Conservation (phyloP, 1,140 invertebrate genomes). For the Anthonomus grandis region DNA sequence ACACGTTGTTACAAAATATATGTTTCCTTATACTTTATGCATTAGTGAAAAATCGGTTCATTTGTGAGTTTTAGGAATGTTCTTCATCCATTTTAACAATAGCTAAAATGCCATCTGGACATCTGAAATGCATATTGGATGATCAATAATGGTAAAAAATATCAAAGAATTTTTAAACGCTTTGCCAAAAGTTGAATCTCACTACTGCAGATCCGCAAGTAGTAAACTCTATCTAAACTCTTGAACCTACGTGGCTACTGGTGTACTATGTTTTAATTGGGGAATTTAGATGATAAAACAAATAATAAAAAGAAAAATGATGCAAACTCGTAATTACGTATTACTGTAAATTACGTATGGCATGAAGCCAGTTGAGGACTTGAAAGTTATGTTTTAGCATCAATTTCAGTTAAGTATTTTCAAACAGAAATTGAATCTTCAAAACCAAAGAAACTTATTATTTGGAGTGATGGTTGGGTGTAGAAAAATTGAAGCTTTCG, state of each 20-base stretch:
- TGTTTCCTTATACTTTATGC: constrained; percentile 8
- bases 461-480: neutral
- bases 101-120: neutral
- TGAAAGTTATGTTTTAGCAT: constrained; percentile 20
- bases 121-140: too few species aligned
- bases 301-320: neutral
- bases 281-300: neutral
- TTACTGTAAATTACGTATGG: constrained; percentile 32
- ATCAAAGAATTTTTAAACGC: neutral
- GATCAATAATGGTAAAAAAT: neutral
- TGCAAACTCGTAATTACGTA: neutral
- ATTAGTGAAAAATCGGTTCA: too few species aligned
- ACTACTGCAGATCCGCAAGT: neutral
- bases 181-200: constrained; percentile 8
- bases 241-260: neutral
- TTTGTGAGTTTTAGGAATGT: neutral
- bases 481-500: constrained; percentile 1
- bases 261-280: neutral
- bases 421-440: too few species aligned
- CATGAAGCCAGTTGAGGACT: constrained; percentile 27
- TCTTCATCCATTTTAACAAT: neutral
- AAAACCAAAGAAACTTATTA: too few species aligned
- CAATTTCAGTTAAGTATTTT: constrained; percentile 15
- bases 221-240: constrained; percentile 12
- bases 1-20: constrained; percentile 11